Percentiles rank a stretch among this genome's conserved stretches.
Conservation (phyloP, 2,888 invertebrate genomes). For the Adelognathus sp. region DNA sequence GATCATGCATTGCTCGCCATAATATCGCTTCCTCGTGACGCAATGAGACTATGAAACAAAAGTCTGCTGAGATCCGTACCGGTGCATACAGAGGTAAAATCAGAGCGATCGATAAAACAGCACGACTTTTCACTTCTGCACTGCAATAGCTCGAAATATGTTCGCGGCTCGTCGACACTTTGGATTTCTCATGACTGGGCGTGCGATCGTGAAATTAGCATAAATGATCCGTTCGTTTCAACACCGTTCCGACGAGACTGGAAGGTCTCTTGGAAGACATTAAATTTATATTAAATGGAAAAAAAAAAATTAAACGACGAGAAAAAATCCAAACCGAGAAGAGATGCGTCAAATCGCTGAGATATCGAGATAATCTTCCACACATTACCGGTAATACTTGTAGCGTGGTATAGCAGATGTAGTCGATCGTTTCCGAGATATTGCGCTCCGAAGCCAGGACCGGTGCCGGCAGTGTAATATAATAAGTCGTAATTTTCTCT, state of each 20-base stretch:
- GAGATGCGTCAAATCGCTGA: slow-evolving; percentile 23
- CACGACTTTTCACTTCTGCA: neutral
- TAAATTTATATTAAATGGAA: neutral
- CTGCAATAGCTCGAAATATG: slow-evolving; percentile 63
- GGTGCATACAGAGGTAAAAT: slow-evolving; percentile 24
- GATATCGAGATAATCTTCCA: slow-evolving; percentile 39
- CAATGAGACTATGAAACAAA: slow-evolving; percentile 60
- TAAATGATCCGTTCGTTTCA: slow-evolving; percentile 61
- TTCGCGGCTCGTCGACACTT: slow-evolving; percentile 43
- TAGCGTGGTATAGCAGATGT: slow-evolving; percentile 4
- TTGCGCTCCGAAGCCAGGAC: neutral
- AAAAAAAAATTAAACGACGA: slow-evolving; percentile 29
- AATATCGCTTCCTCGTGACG: slow-evolving; percentile 60
- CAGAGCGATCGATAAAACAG: slow-evolving; percentile 7
- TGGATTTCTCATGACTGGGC: slow-evolving; percentile 60
- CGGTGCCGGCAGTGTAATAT: slow-evolving; percentile 55
- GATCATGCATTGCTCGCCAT: slow-evolving; percentile 6
- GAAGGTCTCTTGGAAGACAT: neutral
- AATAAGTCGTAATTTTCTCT: slow-evolving; percentile 59
- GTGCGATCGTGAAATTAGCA: slow-evolving; percentile 74
- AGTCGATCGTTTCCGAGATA: slow-evolving; percentile 49
- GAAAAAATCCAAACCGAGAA: no score
- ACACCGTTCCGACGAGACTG: neutral
- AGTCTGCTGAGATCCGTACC: slow-evolving; percentile 20
- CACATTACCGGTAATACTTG: slow-evolving; percentile 9